Evolutionary conservation across 2,797 vertebrate species (phyloP).

Genomic region (Emydoidea blandingii): DNA sequence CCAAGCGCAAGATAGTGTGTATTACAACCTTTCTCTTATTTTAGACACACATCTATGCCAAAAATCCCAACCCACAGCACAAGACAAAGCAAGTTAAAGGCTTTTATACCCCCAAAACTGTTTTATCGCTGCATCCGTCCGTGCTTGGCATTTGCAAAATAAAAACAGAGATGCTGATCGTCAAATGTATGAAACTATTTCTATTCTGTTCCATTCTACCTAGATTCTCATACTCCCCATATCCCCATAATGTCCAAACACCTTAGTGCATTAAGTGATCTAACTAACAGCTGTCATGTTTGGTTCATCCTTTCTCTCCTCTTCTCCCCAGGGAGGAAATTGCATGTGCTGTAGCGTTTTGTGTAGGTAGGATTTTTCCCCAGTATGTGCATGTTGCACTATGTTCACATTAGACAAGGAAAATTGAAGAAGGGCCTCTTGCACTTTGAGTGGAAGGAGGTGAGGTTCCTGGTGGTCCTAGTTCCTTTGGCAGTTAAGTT

Average conservation of each 20-base stretch:
- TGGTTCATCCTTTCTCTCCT: neutral
- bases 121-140: neutral
- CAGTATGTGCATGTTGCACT: neutral
- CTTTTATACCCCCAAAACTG: neutral
- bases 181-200: neutral
- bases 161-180: neutral
- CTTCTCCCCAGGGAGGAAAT: neutral
- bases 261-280: neutral
- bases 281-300: neutral
- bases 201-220: neutral
- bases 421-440: neutral
- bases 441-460: neutral
- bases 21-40: neutral
- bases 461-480: neutral
- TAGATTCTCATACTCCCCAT: neutral
- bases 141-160: neutral
- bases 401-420: neutral
- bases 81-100: neutral
- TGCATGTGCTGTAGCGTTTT: neutral
- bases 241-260: neutral
- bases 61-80: neutral
- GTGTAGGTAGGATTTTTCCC: rapidly evolving
- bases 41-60: rapidly evolving
- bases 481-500: neutral
- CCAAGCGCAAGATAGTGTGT: rapidly evolving